Percentiles rank a stretch among this genome's conserved stretches.
phyloP scores from a whole-genome alignment of 53 echinoderm and acorn worm species.

The Astropecten irregularis region DNA sequence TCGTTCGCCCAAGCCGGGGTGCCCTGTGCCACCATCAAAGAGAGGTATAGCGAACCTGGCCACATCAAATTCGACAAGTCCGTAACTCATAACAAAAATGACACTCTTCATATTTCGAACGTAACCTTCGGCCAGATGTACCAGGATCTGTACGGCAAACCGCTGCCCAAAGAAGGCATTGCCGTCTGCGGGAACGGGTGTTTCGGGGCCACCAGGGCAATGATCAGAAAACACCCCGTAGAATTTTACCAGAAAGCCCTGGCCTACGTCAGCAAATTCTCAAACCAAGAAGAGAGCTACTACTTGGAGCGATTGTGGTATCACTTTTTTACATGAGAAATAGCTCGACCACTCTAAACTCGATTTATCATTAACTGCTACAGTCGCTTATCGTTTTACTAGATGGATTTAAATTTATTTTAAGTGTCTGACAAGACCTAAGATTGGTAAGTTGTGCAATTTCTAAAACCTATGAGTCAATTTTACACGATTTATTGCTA shows the following conservation, averaged over 20 bases:
- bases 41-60: background rate
- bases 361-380: too few relatives aligned
- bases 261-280: background rate
- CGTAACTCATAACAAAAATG: background rate
- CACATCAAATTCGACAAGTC: background rate
- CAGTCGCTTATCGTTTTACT: too few relatives aligned
- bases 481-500: too few relatives aligned
- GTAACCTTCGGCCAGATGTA: background rate
- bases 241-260: slow-evolving; percentile 6
- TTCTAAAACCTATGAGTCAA: too few relatives aligned
- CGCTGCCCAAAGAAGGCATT: background rate
- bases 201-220: slow-evolving; percentile 3
- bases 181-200: background rate
- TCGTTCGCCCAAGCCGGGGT: background rate
- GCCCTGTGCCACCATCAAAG: background rate
- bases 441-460: too few relatives aligned
- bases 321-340: background rate
- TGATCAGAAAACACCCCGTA: slow-evolving; percentile 2
- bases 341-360: too few relatives aligned
- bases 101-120: background rate
- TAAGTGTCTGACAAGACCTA: too few relatives aligned
- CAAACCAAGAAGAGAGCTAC: slow-evolving; percentile 19
- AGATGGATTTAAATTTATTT: too few relatives aligned
- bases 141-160: background rate
- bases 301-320: slow-evolving; percentile 33